Evolutionary conservation across 2,113 vertebrate genomes (phyloP).

Genomic region (Corvus moneduloides): DNA sequence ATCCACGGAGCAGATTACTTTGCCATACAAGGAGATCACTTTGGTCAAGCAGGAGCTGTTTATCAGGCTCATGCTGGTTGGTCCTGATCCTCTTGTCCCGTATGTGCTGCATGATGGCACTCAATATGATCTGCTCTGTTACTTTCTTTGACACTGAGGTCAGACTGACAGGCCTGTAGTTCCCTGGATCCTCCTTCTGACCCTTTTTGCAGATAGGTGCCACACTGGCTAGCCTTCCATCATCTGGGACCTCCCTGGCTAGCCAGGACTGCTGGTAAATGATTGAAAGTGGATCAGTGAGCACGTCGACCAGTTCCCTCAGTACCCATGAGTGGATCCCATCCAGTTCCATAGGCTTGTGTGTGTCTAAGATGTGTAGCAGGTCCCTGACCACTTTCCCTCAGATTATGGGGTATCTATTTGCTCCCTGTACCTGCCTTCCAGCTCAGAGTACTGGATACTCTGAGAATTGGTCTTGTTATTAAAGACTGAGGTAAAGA

Average conservation of each 20-base stretch:
- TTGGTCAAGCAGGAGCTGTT: not conserved
- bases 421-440: not conserved
- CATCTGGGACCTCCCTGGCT: not conserved
- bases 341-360: not conserved
- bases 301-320: not conserved
- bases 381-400: not conserved
- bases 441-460: not conserved
- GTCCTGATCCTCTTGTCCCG: not conserved
- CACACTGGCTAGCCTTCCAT: not conserved
- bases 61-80: not conserved
- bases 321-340: not conserved
- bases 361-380: not conserved
- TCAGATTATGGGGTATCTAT: not conserved
- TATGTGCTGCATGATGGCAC: no score
- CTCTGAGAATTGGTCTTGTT: not conserved
- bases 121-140: not conserved
- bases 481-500: not conserved
- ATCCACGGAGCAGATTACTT: not conserved
- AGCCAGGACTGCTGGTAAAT: not conserved
- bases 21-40: not conserved
- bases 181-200: not conserved
- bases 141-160: not conserved
- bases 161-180: not conserved
- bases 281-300: not conserved
- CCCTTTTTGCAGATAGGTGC: not conserved